Evolutionary conservation across 2,113 vertebrate species (phyloP).

Genomic region (Campylorhamphus procurvoides): DNA sequence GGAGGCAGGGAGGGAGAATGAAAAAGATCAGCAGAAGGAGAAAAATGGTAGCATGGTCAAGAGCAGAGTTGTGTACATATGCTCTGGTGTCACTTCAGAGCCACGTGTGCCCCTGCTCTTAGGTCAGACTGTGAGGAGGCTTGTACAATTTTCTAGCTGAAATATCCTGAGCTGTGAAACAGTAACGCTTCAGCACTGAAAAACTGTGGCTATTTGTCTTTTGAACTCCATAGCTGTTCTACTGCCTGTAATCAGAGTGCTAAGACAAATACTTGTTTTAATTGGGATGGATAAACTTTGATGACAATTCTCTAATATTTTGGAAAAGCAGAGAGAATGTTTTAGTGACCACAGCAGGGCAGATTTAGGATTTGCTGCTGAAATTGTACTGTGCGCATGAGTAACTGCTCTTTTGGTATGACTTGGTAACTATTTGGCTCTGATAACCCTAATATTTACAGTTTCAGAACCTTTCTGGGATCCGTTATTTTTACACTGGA

Average conservation of each 20-base stretch:
- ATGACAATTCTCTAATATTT: neutral
- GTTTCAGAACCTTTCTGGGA: neutral
- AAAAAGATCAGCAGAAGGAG: neutral
- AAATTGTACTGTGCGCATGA: neutral
- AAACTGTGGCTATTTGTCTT: neutral
- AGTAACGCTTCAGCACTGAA: neutral
- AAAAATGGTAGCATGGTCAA: neutral
- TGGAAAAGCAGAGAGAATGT: neutral
- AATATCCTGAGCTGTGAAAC: neutral
- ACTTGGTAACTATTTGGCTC: conserved; percentile 15
- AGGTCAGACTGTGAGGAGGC: neutral
- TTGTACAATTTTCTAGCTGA: neutral
- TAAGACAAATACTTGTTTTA: neutral
- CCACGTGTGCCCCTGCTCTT: neutral
- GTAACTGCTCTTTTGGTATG: neutral
- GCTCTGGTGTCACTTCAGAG: neutral
- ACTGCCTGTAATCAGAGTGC: neutral
- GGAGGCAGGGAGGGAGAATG: neutral
- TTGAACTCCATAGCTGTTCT: neutral
- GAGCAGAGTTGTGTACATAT: rapidly evolving
- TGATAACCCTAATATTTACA: conserved; percentile 45
- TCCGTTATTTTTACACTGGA: neutral
- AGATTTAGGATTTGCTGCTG: neutral
- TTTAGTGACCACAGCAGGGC: neutral
- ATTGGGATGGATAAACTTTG: neutral